Evolutionary conservation across 1,140 invertebrate species (phyloP).

Genomic region (Anadara kagoshimensis): DNA sequence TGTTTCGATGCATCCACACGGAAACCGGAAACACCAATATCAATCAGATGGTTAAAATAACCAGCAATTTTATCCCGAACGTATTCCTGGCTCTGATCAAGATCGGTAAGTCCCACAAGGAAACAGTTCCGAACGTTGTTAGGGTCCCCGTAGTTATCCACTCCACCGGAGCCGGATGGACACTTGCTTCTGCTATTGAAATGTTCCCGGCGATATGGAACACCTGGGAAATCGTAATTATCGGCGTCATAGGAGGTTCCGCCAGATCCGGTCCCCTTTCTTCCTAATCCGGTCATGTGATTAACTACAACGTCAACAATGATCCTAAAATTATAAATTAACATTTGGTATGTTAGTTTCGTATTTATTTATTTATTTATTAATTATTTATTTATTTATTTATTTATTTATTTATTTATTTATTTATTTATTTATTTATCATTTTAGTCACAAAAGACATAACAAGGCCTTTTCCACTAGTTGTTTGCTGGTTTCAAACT

Average conservation of each 20-base stretch:
- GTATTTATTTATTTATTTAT: too few relatives aligned
- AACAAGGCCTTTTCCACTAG: too few relatives aligned
- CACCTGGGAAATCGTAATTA: constrained; percentile 74
- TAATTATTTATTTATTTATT: too few relatives aligned
- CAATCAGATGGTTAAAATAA: constrained; percentile 79
- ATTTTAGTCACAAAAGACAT: too few relatives aligned
- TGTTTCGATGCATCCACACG: constrained; percentile 70
- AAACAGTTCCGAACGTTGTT: constrained; percentile 81
- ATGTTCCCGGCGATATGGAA: constrained; percentile 73
- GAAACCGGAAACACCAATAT: constrained; percentile 85
- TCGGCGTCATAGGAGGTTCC: constrained; percentile 71
- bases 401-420: too few relatives aligned
- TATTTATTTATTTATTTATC: too few relatives aligned
- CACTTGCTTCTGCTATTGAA: constrained; percentile 72
- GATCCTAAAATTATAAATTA: constrained; percentile 77
- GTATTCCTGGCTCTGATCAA: constrained; percentile 81
- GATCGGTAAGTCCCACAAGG: constrained; percentile 83
- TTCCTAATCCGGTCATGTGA: constrained; percentile 85
- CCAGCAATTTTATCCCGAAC: constrained; percentile 82
- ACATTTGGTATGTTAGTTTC: too few relatives aligned
- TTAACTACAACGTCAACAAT: constrained; percentile 91
- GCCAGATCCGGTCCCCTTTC: constrained; percentile 63
- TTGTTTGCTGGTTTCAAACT: too few relatives aligned
- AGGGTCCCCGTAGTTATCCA: constrained; percentile 71
- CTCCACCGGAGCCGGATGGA: constrained; percentile 64